Conservation (phyloP, 2,113 vertebrate species). For the Macaca nemestrina region DNA sequence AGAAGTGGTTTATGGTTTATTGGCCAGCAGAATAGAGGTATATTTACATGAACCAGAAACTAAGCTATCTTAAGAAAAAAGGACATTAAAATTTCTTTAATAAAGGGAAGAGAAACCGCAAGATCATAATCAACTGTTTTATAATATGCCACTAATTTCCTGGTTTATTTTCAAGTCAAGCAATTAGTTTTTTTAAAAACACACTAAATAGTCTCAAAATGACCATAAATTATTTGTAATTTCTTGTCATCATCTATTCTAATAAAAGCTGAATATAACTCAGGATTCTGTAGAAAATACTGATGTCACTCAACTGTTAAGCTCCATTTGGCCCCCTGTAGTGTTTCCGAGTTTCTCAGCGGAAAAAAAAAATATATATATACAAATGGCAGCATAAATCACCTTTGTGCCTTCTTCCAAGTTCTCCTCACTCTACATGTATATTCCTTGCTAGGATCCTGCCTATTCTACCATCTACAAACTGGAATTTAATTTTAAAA, state of each 20-base stretch:
- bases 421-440: neutral
- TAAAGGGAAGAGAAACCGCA: constrained; percentile 33
- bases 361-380: neutral
- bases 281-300: constrained; percentile 14
- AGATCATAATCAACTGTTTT: constrained; percentile 51
- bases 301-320: constrained; percentile 29
- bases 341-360: neutral
- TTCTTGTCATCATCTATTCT: constrained; percentile 46
- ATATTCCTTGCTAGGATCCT: neutral
- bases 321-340: neutral
- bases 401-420: neutral
- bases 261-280: constrained; percentile 46
- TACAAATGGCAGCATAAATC: neutral
- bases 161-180: constrained; percentile 63
- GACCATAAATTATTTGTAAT: constrained; percentile 57
- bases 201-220: constrained; percentile 48
- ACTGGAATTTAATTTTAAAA: neutral
- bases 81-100: neutral
- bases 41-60: constrained; percentile 39
- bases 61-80: constrained; percentile 4
- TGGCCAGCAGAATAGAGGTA: neutral
- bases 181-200: constrained; percentile 44
- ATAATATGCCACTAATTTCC: constrained; percentile 40
- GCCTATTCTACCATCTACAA: neutral
- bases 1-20: neutral